Evolutionary conservation across 2,113 vertebrate species (phyloP).

Genomic region (Colius striatus): DNA sequence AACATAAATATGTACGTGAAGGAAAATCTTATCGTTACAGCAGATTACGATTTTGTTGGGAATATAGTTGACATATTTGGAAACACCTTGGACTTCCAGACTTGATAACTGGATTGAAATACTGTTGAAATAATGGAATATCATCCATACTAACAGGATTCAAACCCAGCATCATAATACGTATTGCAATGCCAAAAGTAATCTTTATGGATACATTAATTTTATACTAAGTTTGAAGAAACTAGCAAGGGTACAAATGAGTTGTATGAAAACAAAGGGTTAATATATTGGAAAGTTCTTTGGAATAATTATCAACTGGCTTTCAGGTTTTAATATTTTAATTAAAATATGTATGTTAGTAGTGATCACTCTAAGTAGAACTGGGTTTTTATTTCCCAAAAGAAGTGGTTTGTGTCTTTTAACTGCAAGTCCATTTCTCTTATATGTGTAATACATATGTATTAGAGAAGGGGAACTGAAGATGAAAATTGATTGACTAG

Average conservation of each 20-base stretch:
- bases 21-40: background rate
- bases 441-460: background rate
- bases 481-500: background rate
- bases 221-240: background rate
- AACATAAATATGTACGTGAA: fast-evolving
- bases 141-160: background rate
- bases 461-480: background rate
- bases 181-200: background rate
- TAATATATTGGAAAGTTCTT: background rate
- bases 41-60: background rate
- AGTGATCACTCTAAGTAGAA: background rate
- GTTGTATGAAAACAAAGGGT: background rate
- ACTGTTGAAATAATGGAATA: background rate
- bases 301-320: background rate
- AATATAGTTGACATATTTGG: background rate
- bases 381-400: background rate
- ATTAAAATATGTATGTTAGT: background rate
- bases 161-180: background rate
- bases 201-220: background rate
- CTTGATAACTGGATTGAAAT: background rate
- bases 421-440: background rate
- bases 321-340: background rate
- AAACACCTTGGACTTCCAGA: background rate
- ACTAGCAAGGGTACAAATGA: background rate
- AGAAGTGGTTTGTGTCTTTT: background rate